phyloP scores from a whole-genome alignment of 1,140 invertebrate species.

The Drosophila varians region DNA sequence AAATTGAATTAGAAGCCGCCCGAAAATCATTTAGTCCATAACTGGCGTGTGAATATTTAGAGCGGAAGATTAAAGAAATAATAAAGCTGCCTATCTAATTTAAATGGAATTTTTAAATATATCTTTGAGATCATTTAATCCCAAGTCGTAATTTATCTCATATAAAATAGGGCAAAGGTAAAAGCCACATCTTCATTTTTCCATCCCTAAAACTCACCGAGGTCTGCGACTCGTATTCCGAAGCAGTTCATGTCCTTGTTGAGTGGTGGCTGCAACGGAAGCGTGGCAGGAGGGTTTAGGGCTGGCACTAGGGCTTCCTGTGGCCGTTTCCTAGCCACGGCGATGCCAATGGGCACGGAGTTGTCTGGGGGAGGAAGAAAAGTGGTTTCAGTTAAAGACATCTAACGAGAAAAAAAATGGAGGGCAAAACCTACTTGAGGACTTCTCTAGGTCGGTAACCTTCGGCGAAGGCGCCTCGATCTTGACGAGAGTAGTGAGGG shows the following conservation, averaged over 20 bases:
- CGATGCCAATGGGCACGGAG: conserved; percentile 93
- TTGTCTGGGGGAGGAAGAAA: conserved; percentile 72
- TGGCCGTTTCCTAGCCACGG: conserved; percentile 91
- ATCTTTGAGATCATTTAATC: too few species aligned
- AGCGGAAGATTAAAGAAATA: too few species aligned
- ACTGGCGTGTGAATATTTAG: neutral
- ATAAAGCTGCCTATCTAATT: too few species aligned
- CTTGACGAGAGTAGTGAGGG: conserved; percentile 83
- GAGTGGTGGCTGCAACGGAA: conserved; percentile 72
- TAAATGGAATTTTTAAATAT: too few species aligned
- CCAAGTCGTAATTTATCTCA: too few species aligned
- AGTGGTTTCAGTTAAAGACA: neutral
- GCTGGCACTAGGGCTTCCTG: conserved; percentile 85
- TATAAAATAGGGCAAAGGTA: too few species aligned
- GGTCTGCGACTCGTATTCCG: conserved; percentile 85
- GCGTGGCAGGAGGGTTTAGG: conserved; percentile 69
- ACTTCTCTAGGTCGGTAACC: conserved; percentile 70
- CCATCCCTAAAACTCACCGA: conserved; percentile 84
- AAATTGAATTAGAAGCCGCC: conserved; percentile 55
- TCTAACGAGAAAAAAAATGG: neutral
- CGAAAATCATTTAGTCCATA: neutral
- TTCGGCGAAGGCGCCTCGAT: conserved; percentile 84
- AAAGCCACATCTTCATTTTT: too few species aligned
- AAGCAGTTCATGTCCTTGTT: conserved; percentile 83
- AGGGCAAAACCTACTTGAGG: conserved; percentile 61